Conservation (phyloP, 1,140 invertebrate genomes). For the Acromyrmex charruanus region DNA sequence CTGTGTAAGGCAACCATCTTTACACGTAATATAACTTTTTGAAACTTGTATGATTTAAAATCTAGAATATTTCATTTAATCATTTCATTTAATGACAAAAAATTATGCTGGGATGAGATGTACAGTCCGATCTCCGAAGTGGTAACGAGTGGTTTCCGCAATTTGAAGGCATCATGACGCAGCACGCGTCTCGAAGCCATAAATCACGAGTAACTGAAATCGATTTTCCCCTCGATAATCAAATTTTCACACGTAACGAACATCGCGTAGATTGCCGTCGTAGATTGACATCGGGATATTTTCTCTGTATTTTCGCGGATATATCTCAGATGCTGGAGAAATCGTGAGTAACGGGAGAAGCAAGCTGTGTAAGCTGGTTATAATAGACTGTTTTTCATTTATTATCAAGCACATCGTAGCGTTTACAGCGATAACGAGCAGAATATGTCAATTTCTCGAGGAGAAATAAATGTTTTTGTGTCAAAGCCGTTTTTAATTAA, state of each 20-base stretch:
- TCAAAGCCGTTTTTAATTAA: neutral
- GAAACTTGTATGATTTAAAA: neutral
- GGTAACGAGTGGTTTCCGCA: neutral
- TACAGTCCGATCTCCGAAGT: neutral
- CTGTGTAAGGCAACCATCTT: neutral
- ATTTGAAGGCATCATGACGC: neutral
- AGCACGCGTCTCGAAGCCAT: neutral
- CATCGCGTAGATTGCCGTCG: slow-evolving; percentile 22
- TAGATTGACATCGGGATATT: slow-evolving; percentile 38
- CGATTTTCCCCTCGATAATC: slow-evolving; percentile 49
- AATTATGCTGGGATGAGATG: neutral
- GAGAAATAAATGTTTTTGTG: slow-evolving; percentile 8
- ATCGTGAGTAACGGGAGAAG: slow-evolving; percentile 23
- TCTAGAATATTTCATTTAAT: slow-evolving; percentile 13
- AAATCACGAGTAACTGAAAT: slow-evolving; percentile 47
- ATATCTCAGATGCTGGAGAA: slow-evolving; percentile 19
- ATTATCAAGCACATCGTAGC: slow-evolving; percentile 2
- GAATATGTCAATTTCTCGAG: slow-evolving; percentile 1
- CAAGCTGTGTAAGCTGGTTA: slow-evolving; percentile 9
- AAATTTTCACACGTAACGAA: slow-evolving; percentile 66
- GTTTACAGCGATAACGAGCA: slow-evolving; percentile 8
- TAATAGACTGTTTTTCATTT: slow-evolving; percentile 15
- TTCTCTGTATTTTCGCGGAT: neutral
- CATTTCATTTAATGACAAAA: slow-evolving; percentile 12
- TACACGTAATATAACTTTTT: neutral